Evolutionary conservation across 1,140 invertebrate species (phyloP).

Genomic region (Octopus bimaculoides): DNA sequence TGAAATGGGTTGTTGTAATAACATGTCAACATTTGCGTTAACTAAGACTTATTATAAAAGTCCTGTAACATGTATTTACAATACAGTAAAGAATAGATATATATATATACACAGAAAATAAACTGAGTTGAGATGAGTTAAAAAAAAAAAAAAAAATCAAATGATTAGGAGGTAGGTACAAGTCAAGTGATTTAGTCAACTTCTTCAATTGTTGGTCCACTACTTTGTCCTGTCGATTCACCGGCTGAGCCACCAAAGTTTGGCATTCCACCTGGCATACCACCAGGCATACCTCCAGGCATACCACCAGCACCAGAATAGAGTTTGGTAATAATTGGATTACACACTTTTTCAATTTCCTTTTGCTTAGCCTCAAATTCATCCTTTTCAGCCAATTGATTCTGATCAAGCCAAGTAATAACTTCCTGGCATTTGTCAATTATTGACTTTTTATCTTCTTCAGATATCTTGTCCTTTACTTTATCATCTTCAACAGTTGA

Average conservation of each 20-base stretch:
- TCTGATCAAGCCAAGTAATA: constrained; percentile 58
- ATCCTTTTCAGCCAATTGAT: constrained; percentile 57
- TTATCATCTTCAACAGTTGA: constrained; percentile 41
- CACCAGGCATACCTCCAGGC: constrained; percentile 35
- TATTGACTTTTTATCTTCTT: constrained; percentile 65
- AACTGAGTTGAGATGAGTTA: neutral
- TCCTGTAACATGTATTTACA: no score
- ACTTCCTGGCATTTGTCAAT: constrained; percentile 57
- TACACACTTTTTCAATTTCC: constrained; percentile 49
- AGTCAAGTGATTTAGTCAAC: constrained; percentile 29
- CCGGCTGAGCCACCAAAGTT: neutral
- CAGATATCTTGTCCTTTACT: constrained; percentile 61
- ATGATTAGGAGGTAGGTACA: neutral
- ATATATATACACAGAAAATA: no score
- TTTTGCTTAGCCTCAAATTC: constrained; percentile 56
- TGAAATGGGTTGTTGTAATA: no score
- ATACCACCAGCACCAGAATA: constrained; percentile 46
- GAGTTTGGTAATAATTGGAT: constrained; percentile 46
- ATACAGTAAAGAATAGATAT: no score
- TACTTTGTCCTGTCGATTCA: neutral
- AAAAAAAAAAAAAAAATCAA: no score
- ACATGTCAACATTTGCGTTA: no score
- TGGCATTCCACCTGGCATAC: neutral
- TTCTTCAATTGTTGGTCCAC: constrained; percentile 41
- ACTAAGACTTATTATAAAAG: no score